Base-by-base conservation (phyloP, 1,140 invertebrate species). In the Spodoptera litura region DNA sequence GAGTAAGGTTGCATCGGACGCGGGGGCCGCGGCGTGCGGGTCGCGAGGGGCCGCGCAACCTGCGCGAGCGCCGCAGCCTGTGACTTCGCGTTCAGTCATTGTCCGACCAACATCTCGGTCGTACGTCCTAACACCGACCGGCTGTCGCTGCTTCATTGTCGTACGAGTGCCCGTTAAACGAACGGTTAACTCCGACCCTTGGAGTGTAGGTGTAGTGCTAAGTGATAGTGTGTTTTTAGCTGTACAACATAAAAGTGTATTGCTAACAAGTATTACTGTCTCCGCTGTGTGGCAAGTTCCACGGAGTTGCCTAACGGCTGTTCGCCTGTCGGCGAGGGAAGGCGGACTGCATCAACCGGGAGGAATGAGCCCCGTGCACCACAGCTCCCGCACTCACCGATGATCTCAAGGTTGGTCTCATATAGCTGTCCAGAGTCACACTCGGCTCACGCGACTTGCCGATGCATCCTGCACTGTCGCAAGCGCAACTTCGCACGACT, bases 331-430 rank as follows among this genome's bases (percentile, higher is more conserved):
- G 82, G 91, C 89, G 92, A 93, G 91, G 89, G 89, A 94, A 90
- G 91, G 93, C 90, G 90, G 83, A 90, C 87, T 86, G 88, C 86
- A 88, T 88, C 81, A 83, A 88, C 89, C 91, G 92, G 93, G 92
- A 94, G 93, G 93, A 93, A 94, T 94, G 93, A 94, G 92, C 92
- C 92, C 92, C 89, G 91, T 86, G 88, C 89, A 92, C 87, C 87
- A 91, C 85, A 88, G 85, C 72, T 91, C 87, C 88, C 85, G 87
- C 89, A 93, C 92, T 91, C 89, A 93, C 92, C 93, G 93, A 94
- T 93, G 92, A 94, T 94, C 91, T 93, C 93, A 93, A 94, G 93
- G 93, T 94, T 93, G 91, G 92, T 87, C 78, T 83, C 62, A 82
- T 68, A 82, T 76, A 31, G 25, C 73, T 49, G 56, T 2, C 3